These are phyloP conservation scores for Poeciliopsis turneri DNA, from an alignment of 2,797 vertebrate species.

Conservation along the genomic window DNA sequence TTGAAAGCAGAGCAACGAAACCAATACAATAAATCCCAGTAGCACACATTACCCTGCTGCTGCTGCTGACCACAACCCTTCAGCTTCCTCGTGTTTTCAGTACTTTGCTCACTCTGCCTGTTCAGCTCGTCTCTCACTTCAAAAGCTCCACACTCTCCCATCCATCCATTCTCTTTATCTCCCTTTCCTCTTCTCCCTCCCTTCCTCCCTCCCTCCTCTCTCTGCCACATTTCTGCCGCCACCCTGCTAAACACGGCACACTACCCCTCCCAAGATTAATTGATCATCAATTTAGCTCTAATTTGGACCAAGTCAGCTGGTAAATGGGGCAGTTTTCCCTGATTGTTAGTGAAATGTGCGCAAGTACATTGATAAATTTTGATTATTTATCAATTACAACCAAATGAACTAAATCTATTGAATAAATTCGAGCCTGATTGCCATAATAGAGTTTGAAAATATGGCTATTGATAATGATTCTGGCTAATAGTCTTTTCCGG, in stretches of 20 bases:
- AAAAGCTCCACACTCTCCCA: slow-evolving; percentile 85
- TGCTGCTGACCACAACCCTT: slow-evolving; percentile 67
- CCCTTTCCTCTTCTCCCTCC: slow-evolving; percentile 44
- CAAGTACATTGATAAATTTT: slow-evolving; percentile 99
- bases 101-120: slow-evolving; percentile 72
- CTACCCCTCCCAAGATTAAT: slow-evolving; percentile 99
- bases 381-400: slow-evolving; percentile 99
- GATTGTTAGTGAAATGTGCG: slow-evolving; percentile 99
- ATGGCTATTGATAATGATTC: slow-evolving; percentile 99
- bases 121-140: slow-evolving; percentile 92
- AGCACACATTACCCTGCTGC: slow-evolving; percentile 77
- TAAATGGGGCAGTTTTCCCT: slow-evolving; percentile 99
- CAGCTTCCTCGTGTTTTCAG: slow-evolving; percentile 82
- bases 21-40: neutral
- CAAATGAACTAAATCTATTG: slow-evolving; percentile 99
- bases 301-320: slow-evolving; percentile 99
- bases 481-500: slow-evolving; percentile 98
- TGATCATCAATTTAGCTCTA: slow-evolving; percentile 99
- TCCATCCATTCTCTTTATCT: slow-evolving; percentile 72
- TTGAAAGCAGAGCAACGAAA: slow-evolving; percentile 16
- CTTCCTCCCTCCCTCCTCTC: slow-evolving; percentile 61
- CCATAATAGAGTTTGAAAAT: slow-evolving; percentile 99
- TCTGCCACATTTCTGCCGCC: slow-evolving; percentile 94
- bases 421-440: slow-evolving; percentile 99
- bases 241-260: slow-evolving; percentile 95